phyloP scores from a whole-genome alignment of 2,113 vertebrate species.

The Zosterops borbonicus region DNA sequence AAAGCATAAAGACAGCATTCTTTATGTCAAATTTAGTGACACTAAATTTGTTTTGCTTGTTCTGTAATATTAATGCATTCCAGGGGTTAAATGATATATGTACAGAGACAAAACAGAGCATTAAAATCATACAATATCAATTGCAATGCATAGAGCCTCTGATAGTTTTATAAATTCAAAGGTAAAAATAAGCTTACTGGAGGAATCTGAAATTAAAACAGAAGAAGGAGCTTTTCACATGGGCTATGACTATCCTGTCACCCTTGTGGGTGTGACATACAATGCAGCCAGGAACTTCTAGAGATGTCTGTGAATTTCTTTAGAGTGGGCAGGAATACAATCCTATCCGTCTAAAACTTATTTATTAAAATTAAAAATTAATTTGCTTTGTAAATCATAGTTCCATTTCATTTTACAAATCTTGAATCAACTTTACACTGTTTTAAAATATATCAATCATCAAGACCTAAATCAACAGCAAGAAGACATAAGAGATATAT shows the following conservation, averaged over 20 bases:
- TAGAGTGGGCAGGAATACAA: neutral
- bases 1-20: neutral
- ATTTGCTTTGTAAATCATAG: neutral
- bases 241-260: neutral
- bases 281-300: neutral
- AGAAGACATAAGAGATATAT: neutral
- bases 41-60: neutral
- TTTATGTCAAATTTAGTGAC: too few species aligned
- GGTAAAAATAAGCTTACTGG: neutral
- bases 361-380: neutral
- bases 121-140: neutral
- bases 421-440: neutral
- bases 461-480: neutral
- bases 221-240: neutral
- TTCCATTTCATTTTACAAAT: neutral
- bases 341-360: neutral
- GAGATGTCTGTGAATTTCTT: neutral
- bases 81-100: neutral
- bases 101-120: neutral
- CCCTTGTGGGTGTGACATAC: fast-evolving
- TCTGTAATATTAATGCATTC: neutral
- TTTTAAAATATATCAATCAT: neutral
- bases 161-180: neutral
- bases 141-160: neutral
- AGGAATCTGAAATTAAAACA: neutral